Evolutionary conservation across 2,113 vertebrate genomes (phyloP).

Genomic region (Seriola dumerili): DNA sequence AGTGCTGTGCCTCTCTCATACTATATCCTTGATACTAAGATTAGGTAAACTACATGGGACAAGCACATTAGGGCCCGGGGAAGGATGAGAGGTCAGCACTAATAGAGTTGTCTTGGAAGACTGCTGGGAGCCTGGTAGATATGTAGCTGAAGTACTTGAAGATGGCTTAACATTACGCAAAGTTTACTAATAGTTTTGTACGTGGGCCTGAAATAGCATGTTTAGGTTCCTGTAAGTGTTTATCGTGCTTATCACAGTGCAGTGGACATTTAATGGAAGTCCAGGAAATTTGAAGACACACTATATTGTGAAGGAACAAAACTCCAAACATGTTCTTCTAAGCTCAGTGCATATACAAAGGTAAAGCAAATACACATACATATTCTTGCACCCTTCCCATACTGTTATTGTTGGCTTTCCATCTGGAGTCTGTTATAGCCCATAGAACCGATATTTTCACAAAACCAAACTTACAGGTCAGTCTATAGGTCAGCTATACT

Average conservation of each 20-base stretch:
- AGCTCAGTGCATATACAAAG: too few relatives aligned
- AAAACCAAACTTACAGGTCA: background rate
- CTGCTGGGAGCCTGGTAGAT: background rate
- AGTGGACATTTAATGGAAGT: conserved; percentile 22
- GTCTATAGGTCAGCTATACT: background rate
- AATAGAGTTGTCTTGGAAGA: conserved; percentile 28
- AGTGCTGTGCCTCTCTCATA: background rate
- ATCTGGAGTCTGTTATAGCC: background rate
- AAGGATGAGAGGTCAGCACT: conserved; percentile 30
- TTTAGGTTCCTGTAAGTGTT: conserved; percentile 52
- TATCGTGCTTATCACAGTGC: conserved; percentile 36
- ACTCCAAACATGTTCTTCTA: too few relatives aligned
- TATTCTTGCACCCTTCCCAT: too few relatives aligned
- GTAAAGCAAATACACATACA: too few relatives aligned
- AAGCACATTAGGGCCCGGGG: conserved; percentile 20
- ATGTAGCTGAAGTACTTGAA: conserved; percentile 22
- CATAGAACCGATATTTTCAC: background rate
- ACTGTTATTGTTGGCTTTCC: too few relatives aligned
- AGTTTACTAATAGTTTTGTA: conserved; percentile 38
- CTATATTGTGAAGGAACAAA: background rate
- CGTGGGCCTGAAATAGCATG: conserved; percentile 19
- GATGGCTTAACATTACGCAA: background rate
- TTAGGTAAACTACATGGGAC: conserved; percentile 27
- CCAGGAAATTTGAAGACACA: conserved; percentile 15
- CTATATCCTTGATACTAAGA: conserved; percentile 34